A percentile compares a stretch with the other conserved stretches of the same genome.
phyloP scores from a whole-genome alignment of 2,113 vertebrate species.

The Tragelaphus scriptus region DNA sequence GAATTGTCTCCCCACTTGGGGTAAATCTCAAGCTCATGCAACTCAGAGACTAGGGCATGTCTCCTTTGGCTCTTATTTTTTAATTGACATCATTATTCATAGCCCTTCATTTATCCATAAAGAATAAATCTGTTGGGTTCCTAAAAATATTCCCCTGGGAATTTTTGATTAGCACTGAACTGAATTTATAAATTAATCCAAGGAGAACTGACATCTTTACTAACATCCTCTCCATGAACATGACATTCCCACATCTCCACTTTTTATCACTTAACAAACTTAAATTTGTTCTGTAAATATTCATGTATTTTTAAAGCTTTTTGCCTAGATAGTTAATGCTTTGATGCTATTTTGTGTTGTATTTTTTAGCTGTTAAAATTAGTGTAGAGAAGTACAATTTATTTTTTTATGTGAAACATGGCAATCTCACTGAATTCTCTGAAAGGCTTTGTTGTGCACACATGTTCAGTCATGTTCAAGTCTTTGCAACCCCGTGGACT shows the following conservation, averaged over 20 bases:
- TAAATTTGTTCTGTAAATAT: neutral
- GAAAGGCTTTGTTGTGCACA: neutral
- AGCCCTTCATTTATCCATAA: neutral
- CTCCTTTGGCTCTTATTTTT: neutral
- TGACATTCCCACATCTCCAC: neutral
- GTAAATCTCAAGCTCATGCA: neutral
- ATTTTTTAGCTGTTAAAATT: neutral
- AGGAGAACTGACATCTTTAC: neutral
- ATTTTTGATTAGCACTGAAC: neutral
- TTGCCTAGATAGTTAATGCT: neutral
- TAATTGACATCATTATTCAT: neutral
- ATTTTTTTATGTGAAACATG: neutral
- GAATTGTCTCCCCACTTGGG: neutral
- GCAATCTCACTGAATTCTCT: neutral
- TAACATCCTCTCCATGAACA: neutral
- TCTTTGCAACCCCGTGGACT: neutral
- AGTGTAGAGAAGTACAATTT: neutral
- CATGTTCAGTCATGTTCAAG: neutral
- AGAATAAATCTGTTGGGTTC: neutral
- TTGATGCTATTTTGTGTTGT: neutral
- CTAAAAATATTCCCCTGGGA: neutral
- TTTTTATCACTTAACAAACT: neutral
- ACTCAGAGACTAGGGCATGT: neutral
- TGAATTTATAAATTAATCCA: neutral
- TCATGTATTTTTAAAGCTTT: neutral